A percentile compares a stretch with the other conserved stretches of the same genome.
Evolutionary conservation across 2,888 invertebrate genomes (phyloP).

Genomic region (Pandemis cinnamomeana): DNA sequence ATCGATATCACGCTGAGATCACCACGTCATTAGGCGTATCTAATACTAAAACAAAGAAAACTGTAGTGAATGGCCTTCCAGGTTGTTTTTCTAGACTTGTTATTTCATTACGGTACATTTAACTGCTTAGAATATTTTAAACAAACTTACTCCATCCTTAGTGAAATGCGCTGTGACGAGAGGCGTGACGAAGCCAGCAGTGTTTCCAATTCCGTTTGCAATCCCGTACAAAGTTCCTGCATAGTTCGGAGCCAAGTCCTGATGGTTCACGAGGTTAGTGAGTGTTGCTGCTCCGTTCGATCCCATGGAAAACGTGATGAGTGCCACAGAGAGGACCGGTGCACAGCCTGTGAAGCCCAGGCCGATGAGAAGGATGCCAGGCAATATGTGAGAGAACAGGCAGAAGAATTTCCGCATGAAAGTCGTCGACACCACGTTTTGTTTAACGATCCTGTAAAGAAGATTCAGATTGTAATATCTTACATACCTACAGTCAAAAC

Average conservation of each 20-base stretch:
- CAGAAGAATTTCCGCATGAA: conserved; percentile 87
- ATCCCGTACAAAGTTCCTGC: conserved; percentile 91
- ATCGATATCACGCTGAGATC: too few relatives aligned
- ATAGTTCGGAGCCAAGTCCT: conserved; percentile 91
- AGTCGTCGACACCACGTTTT: conserved; percentile 77
- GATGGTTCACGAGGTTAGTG: conserved; percentile 86
- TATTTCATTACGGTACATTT: not conserved
- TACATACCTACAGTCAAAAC: too few relatives aligned
- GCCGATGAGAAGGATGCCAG: conserved; percentile 79
- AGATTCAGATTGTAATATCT: not conserved
- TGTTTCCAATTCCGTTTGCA: conserved; percentile 89
- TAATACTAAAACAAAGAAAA: not conserved
- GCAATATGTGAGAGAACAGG: conserved; percentile 85
- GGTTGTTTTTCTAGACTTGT: not conserved
- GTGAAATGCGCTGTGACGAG: conserved; percentile 88
- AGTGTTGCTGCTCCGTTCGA: conserved; percentile 86
- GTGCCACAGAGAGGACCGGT: conserved; percentile 85
- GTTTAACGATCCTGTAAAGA: conserved; percentile 76
- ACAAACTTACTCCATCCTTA: conserved; percentile 78
- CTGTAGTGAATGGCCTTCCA: not conserved
- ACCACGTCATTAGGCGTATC: not conserved
- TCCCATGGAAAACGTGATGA: conserved; percentile 88
- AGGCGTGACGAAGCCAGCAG: conserved; percentile 89
- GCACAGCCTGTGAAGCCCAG: conserved; percentile 86
- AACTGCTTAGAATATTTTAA: not conserved